Percentiles rank a stretch among this genome's conserved stretches.
Conservation (phyloP, 2,797 vertebrate species). For the Spatula versicolor region DNA sequence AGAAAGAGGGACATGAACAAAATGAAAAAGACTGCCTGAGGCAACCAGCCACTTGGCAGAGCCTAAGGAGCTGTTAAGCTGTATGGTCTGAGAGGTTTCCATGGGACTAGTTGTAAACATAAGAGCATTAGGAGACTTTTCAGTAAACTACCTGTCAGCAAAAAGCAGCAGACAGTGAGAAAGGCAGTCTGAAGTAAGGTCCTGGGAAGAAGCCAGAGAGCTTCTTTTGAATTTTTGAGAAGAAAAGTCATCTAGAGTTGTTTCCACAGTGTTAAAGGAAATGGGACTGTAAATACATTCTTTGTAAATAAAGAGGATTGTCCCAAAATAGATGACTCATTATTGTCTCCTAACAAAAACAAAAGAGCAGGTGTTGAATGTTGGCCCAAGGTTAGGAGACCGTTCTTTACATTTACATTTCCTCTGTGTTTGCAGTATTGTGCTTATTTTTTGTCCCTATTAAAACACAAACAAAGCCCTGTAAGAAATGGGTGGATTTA, state of each 20-base stretch:
- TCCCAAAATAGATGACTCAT: background rate
- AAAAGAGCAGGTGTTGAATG: constrained; percentile 30
- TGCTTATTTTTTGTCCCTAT: background rate
- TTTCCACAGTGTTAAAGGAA: background rate
- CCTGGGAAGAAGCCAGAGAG: background rate
- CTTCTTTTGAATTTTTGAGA: background rate
- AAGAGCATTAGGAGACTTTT: background rate
- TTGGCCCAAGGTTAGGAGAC: background rate
- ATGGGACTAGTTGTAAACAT: background rate
- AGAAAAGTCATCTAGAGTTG: background rate
- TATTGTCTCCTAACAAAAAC: constrained; percentile 3
- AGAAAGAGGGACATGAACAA: background rate
- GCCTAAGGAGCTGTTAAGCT: background rate
- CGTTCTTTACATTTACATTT: background rate
- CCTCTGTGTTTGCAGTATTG: background rate
- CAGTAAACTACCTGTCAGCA: constrained; percentile 16
- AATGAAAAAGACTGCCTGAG: background rate
- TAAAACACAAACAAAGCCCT: background rate
- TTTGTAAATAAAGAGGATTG: constrained; percentile 32
- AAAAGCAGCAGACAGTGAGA: background rate
- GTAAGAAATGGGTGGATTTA: background rate
- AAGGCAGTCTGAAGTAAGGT: background rate
- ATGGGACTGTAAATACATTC: background rate
- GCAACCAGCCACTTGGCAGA: constrained; percentile 19
- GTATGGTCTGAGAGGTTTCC: background rate